Conservation (phyloP, 2,888 invertebrate genomes). For the Amphipoea oculea region DNA sequence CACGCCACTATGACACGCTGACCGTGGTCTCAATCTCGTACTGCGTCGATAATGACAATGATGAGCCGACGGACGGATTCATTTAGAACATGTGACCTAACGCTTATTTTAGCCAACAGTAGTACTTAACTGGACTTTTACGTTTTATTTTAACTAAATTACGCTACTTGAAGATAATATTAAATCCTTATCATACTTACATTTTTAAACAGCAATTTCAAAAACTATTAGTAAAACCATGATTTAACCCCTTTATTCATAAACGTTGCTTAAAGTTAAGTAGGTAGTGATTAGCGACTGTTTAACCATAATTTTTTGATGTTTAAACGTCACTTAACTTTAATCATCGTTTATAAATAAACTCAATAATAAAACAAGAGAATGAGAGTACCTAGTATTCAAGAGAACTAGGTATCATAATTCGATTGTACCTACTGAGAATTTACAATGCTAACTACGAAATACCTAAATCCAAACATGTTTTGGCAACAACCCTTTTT, state of each 20-base stretch:
- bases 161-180: not conserved
- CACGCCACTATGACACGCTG: constrained; percentile 74
- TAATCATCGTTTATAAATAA: no score
- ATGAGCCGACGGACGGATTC: constrained; percentile 20
- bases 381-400: not conserved
- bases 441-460: not conserved
- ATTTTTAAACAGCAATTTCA: not conserved
- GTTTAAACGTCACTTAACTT: no score
- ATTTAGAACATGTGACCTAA: constrained; percentile 29
- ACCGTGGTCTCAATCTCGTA: constrained; percentile 75
- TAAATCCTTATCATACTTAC: not conserved
- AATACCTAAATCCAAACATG: not conserved
- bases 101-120: not conserved
- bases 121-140: not conserved
- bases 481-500: not conserved
- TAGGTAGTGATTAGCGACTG: no score
- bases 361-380: no score
- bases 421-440: no score
- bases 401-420: not conserved
- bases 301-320: no score
- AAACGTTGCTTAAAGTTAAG: no score
- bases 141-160: not conserved
- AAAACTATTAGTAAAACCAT: not conserved
- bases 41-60: constrained; percentile 44
- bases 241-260: not conserved